Base-by-base conservation (phyloP, 2,888 invertebrate genomes). In the Clostera curtula region DNA sequence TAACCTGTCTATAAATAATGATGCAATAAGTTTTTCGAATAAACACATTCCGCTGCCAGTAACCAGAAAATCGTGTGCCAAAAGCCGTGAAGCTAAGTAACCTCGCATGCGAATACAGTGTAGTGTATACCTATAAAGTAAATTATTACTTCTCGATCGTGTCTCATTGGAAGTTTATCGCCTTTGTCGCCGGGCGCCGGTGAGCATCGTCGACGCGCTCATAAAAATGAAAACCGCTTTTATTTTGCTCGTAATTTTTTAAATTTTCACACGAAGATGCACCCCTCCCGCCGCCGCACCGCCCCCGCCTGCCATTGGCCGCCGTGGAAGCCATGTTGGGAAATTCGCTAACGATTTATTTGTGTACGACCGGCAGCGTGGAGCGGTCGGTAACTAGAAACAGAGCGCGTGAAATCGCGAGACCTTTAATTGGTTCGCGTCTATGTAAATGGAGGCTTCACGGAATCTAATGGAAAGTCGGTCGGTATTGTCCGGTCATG, bases 271-370 rank as follows among this genome's bases (percentile, higher is more conserved):
- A 59, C 60, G 60, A 68, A 67, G 65, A 67, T 65, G 59, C 64
- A 63, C 39, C 48, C 42, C 52, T 56, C 55, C 50, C 53, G 52
- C 42, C 62, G 53, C 47, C 40, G 61, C 44, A 56, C 55, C 52
- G 53, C 57, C 47, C 56, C 53, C 44, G 39, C 62, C 53, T 53
- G 58, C 62, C 56, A 59, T 62, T 59, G 65, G 58, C 60, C 57
- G 49, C 53, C 61, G 59, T 56, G 72, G 75, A 67, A 70, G 76
- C 76, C 75, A 75, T 77, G 68, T 75, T 76, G 72, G 74, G 63
- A 73, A 76, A 75, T 67, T 71, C 67, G 61, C 66, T 67, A 67
- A 70, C 71, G 68, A 73, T 75, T 72, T 75, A 71, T 74, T 74
- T 69, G 64, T 72, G 65, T 63, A 60, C 67, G 58, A 58, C 62